Conservation (phyloP, 2,797 vertebrate species). For the Enoplosus armatus region DNA sequence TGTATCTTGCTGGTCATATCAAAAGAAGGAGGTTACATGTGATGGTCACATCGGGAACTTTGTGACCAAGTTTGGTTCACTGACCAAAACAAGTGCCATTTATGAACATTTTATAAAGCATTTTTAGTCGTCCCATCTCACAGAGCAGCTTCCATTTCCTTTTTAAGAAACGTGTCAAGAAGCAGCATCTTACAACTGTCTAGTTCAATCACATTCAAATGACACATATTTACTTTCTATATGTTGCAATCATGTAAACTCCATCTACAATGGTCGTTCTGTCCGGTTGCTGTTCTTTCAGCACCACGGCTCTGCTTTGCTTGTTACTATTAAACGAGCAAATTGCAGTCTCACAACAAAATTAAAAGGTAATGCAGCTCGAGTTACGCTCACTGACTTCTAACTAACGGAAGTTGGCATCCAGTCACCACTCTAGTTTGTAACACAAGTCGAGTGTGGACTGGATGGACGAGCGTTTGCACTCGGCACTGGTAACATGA, state of each 20-base stretch:
- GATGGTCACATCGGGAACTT: neutral
- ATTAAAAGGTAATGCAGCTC: slow-evolving; percentile 47
- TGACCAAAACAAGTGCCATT: too few species aligned
- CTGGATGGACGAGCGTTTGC: neutral
- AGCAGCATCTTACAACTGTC: neutral
- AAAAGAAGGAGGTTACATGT: neutral
- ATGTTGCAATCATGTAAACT: neutral
- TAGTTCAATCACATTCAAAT: neutral
- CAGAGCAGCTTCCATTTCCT: too few species aligned
- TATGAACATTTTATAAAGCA: neutral
- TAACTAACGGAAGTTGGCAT: slow-evolving; percentile 33
- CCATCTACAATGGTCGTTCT: neutral
- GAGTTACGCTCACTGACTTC: slow-evolving; percentile 1
- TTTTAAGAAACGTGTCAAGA: too few species aligned
- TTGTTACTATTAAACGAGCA: slow-evolving; percentile 14
- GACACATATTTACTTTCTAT: neutral
- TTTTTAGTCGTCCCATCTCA: too few species aligned
- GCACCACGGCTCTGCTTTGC: neutral
- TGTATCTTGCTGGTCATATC: neutral
- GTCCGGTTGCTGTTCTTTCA: neutral
- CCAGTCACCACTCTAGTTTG: slow-evolving; percentile 6
- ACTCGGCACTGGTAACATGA: slow-evolving; percentile 23
- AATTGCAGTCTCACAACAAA: slow-evolving; percentile 16
- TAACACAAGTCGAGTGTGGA: slow-evolving; percentile 36
- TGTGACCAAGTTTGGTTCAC: neutral